Conservation (phyloP, 2,888 invertebrate genomes). For the Trissolcus brochymenae region DNA sequence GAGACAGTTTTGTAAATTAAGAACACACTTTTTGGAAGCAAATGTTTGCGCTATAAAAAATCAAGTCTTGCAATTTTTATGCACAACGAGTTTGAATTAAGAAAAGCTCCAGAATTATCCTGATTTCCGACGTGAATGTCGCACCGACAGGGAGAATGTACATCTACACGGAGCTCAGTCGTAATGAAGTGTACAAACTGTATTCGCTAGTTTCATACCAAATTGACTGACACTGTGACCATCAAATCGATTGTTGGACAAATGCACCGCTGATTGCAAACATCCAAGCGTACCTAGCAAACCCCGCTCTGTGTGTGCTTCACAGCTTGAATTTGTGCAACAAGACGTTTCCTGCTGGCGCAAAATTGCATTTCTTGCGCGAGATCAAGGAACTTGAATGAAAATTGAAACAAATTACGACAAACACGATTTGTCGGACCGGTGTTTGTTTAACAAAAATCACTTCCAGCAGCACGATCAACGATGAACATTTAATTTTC, state of each 20-base stretch:
- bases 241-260: conserved; percentile 23
- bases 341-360: conserved; percentile 13
- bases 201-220: conserved; percentile 27
- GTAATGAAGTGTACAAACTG: conserved; percentile 32
- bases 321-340: conserved; percentile 6
- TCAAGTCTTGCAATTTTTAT: too few species aligned
- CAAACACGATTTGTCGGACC: conserved; percentile 4
- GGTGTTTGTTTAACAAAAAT: conserved; percentile 10
- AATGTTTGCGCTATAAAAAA: too few species aligned
- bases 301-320: conserved; percentile 15
- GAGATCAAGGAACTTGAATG: conserved; percentile 1
- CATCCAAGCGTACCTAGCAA: conserved; percentile 16
- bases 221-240: conserved; percentile 18
- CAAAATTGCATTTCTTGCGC: conserved; percentile 10
- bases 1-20: too few species aligned
- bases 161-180: conserved; percentile 3
- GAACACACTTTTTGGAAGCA: too few species aligned
- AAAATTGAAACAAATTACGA: conserved; percentile 10
- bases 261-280: conserved; percentile 28
- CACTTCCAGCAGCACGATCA: background rate
- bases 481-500: too few species aligned
- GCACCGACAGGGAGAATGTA: background rate
- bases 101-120: too few species aligned
- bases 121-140: too few species aligned
- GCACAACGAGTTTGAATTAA: too few species aligned